Percentiles rank a stretch among this genome's conserved stretches.
Evolutionary conservation across 2,113 vertebrate genomes (phyloP).

Genomic region (Boleophthalmus pectinirostris): DNA sequence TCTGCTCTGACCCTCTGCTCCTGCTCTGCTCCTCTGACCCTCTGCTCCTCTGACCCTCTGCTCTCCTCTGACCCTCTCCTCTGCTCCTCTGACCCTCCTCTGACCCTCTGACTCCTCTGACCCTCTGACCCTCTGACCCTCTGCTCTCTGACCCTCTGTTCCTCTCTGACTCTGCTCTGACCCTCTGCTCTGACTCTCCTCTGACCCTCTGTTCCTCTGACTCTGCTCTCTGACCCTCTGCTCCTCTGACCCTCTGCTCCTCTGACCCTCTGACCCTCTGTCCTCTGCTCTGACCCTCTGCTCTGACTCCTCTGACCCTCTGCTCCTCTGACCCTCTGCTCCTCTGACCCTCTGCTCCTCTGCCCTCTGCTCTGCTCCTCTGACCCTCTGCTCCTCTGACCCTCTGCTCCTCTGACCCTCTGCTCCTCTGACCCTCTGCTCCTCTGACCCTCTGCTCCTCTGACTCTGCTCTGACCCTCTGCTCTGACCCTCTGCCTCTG

Average conservation of each 20-base stretch:
- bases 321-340: constrained; percentile 48
- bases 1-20: constrained; percentile 88
- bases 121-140: not conserved
- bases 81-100: constrained; percentile 14
- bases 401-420: constrained; percentile 87
- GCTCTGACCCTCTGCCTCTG: too few relatives aligned
- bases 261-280: constrained; percentile 87
- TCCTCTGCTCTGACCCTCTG: too few relatives aligned
- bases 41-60: constrained; percentile 6
- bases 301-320: too few relatives aligned
- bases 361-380: too few relatives aligned
- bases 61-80: constrained; percentile 92
- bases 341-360: constrained; percentile 72
- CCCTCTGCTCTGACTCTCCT: not conserved
- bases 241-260: constrained; percentile 52
- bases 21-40: not conserved
- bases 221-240: not conserved
- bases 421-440: constrained; percentile 51
- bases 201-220: constrained; percentile 79
- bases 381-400: not conserved
- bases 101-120: constrained; percentile 85
- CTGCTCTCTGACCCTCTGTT: constrained; percentile 90
- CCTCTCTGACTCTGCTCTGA: not conserved
- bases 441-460: constrained; percentile 73
- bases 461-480: constrained; percentile 47